These are phyloP conservation scores for Stenchaetothrips biformis DNA, from an alignment of 2,888 invertebrate genomes.

Conservation along the genomic window DNA sequence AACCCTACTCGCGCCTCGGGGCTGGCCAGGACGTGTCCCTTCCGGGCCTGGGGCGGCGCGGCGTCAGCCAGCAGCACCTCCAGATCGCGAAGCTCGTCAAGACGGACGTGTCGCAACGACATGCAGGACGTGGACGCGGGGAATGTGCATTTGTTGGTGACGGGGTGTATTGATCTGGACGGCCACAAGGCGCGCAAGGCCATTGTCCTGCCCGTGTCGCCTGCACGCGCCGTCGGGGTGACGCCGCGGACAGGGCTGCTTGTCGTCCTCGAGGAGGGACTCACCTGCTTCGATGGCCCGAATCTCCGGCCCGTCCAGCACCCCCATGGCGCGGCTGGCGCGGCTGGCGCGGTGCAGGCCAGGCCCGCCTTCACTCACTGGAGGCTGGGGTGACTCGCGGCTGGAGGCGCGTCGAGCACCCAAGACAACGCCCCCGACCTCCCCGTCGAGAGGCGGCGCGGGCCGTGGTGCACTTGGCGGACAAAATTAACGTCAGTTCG, in stretches of 20 bases:
- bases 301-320: constrained; percentile 54
- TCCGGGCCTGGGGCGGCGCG: neutral
- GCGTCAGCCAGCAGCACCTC: neutral
- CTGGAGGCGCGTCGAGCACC: neutral
- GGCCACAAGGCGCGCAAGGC: neutral
- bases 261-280: constrained; percentile 35
- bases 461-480: neutral
- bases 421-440: neutral
- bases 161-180: neutral
- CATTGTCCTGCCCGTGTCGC: neutral
- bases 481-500: too few relatives aligned
- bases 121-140: neutral
- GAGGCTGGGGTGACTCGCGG: neutral
- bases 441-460: neutral
- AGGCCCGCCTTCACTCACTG: neutral
- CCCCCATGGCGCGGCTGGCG: neutral
- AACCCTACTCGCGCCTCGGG: neutral
- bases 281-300: constrained; percentile 53
- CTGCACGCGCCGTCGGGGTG: neutral
- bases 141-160: neutral
- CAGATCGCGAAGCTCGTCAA: neutral
- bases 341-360: constrained; percentile 6
- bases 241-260: neutral
- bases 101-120: too few relatives aligned
- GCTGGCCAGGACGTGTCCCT: neutral